Evolutionary conservation across 1,140 invertebrate genomes (phyloP), one percentile per base, ranked within the genome.

Genomic region (Pinna nobilis): DNA sequence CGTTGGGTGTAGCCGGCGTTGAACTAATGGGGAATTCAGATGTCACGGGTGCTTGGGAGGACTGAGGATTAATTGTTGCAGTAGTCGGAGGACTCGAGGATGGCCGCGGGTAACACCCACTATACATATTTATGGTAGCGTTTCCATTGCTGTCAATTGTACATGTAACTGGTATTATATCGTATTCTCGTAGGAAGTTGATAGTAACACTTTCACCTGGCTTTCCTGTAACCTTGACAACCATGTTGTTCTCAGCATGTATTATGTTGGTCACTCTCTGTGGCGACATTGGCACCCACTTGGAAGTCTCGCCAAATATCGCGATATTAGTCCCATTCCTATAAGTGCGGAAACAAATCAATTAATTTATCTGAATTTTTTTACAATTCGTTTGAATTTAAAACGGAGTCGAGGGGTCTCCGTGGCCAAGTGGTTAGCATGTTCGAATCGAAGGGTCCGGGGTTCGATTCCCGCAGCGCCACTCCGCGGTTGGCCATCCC

Each of bases 211-310:
- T 49, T 57, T 79, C 77, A 13, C 50, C 35, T 1, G 70, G 18
- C 15, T 47, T 47, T 9, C 77, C 77, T 15, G 39, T 35, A 11
- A 79, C 11, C 5, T 55, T 33, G 7, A 79, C 37, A n/a, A 44
- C 30, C 11, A 76, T 37, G 35, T 69, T 57, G 41, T 55, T 39
- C 15, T 65, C 57, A 0, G 47, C 51, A 32, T 70, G 60, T 20
- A 66, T 44, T 6, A 80, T 69, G 41, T 72, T 67, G 23, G 59
- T 50, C 11, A 80, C 57, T 20, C 78, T 44, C 30, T 75, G 63
- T 30, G 67, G 68, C 2, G 78, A 80, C 65, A 80, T 75, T 1
- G 75, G 75, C 4, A 80, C 75, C 51, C 60, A 77, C 39, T 80
- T 80, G 25, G 59, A 28, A 23, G 63, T 53, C 66, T 77, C 78